These are phyloP conservation scores for Ophion obscuratus DNA, from an alignment of 2,888 invertebrate genomes.

Conservation along the genomic window DNA sequence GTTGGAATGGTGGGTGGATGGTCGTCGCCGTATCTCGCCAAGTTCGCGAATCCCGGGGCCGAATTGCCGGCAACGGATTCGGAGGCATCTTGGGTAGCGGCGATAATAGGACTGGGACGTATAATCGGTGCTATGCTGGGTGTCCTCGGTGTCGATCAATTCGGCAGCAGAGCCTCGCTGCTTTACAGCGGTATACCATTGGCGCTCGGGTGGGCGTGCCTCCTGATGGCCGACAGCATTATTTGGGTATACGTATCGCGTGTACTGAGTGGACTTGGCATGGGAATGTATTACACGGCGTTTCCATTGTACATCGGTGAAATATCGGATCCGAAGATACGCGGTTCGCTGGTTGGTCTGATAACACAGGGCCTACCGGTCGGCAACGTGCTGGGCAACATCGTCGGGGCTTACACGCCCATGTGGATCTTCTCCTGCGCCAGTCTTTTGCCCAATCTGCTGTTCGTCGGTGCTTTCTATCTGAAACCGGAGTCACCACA, in stretches of 20 bases:
- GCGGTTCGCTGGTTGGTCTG: slow-evolving; percentile 77
- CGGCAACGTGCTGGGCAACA: slow-evolving; percentile 76
- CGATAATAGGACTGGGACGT: slow-evolving; percentile 67
- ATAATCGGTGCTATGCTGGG: slow-evolving; percentile 66
- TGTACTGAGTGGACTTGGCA: slow-evolving; percentile 66
- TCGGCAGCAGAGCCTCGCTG: slow-evolving; percentile 65
- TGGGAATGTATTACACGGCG: slow-evolving; percentile 76
- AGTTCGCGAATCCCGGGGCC: slow-evolving; percentile 68
- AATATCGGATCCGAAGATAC: slow-evolving; percentile 75
- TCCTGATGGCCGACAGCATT: slow-evolving; percentile 60
- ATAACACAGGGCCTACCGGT: slow-evolving; percentile 75
- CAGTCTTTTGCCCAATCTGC: slow-evolving; percentile 72
- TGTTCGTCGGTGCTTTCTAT: slow-evolving; percentile 72
- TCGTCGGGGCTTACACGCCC: slow-evolving; percentile 76
- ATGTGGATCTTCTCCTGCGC: slow-evolving; percentile 74
- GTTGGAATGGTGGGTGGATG: slow-evolving; percentile 75
- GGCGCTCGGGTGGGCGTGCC: slow-evolving; percentile 59
- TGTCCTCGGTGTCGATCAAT: slow-evolving; percentile 58
- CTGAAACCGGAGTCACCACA: slow-evolving; percentile 79
- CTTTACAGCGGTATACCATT: slow-evolving; percentile 58
- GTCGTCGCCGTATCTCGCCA: slow-evolving; percentile 77
- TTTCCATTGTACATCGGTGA: slow-evolving; percentile 78
- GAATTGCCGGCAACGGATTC: slow-evolving; percentile 60
- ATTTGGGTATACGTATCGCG: slow-evolving; percentile 64
- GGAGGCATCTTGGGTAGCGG: slow-evolving; percentile 68